These are phyloP conservation scores for Myiopsitta monachus DNA, from an alignment of 2,113 vertebrate genomes.

Conservation along the genomic window DNA sequence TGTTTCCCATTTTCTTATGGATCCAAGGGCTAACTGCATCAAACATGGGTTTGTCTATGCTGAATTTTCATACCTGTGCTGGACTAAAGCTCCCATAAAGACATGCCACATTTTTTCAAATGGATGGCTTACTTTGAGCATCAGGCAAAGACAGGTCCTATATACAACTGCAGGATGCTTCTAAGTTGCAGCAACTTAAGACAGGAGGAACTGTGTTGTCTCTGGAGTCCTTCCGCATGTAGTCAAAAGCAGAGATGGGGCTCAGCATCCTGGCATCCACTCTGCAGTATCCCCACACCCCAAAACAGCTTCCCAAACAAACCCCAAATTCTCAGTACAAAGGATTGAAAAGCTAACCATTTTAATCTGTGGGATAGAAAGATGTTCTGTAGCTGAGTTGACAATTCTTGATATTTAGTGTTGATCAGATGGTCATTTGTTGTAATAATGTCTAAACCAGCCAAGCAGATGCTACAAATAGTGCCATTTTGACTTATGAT, in stretches of 20 bases:
- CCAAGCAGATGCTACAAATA: neutral
- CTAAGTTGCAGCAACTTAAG: neutral
- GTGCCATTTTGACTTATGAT: neutral
- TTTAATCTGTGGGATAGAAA: neutral
- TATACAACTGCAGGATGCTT: neutral
- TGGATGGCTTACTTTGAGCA: neutral
- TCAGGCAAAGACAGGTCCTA: neutral
- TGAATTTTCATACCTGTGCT: neutral
- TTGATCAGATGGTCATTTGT: neutral
- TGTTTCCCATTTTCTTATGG: neutral
- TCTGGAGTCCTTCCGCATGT: neutral
- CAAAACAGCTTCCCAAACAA: neutral
- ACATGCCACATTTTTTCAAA: neutral
- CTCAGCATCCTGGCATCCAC: neutral
- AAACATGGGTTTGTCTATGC: accelerated
- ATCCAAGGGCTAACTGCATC: neutral
- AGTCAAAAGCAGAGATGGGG: neutral
- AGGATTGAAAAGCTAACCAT: neutral
- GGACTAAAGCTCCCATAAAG: neutral
- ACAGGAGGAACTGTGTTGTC: neutral
- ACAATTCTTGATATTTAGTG: neutral
- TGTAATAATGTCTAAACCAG: neutral
- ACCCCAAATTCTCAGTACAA: neutral
- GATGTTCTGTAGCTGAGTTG: neutral
- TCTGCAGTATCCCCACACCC: neutral